Evolutionary conservation across 2,113 vertebrate genomes (phyloP), one percentile per base, ranked within the genome.

Genomic region (Syngnathus typhle): DNA sequence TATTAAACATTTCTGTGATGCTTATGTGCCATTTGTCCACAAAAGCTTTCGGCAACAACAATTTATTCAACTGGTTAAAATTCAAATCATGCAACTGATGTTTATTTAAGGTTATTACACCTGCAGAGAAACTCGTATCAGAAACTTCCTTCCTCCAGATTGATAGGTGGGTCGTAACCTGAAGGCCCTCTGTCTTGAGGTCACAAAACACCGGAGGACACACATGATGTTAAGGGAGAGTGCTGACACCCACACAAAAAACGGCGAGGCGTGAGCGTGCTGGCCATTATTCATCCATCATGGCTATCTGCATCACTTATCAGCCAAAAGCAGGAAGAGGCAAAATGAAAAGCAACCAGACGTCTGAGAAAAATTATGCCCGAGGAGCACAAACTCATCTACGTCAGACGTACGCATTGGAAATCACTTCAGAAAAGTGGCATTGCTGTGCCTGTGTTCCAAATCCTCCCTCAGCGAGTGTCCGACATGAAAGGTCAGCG

Each of bases 261-360:
- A 62, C 12, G n/a, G 21, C 0, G 12, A 21, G 21, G 39, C 13
- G 15, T 27, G 67, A 68, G 73, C 63, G 41, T 67, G 38, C 41
- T 38, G 77, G 65, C 23, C 41, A 19, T 65, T 64, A 74, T 82
- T 80, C 60, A 82, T 87, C 72, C 80, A 84, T 83, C 77, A 76
- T 64, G 76, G 76, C 69, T 79, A 82, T 86, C 82, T 84, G 73
- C 79, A 82, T 84, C 77, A 76, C 77, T 80, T 83, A 87, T 84
- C 82, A 78, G 73, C 67, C 68, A 74, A 77, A 78, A 84, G 67
- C 61, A 84, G 56, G 65, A 49, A 52, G 69, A 81, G 62, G 79
- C 69, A 47, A 75, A 83, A 81, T 65, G 49, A 80, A 82, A 79
- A 76, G 60, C 80, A 77, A 73, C 65, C 68, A 74, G 32, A 64